Base-by-base conservation (phyloP, 2,888 invertebrate genomes). In the Eristalis arbustorum region DNA sequence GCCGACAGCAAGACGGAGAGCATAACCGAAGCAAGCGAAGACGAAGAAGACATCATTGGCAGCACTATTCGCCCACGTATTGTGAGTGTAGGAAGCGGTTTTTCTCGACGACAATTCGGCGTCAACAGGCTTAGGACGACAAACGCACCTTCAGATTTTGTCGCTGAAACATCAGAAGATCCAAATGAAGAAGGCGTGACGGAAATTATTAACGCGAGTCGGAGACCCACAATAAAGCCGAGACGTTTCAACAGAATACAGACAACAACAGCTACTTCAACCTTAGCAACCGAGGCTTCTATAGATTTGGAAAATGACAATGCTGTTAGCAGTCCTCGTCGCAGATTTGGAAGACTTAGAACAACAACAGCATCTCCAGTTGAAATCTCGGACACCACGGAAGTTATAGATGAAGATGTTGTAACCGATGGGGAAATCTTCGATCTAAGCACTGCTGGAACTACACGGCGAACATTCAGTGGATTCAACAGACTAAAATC, bases 1-100 rank as follows among this genome's bases (percentile, higher is more conserved):
- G 49, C 49, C 6, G 49, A 18, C 18, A 49, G 49, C 18, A 49
- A 77, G 49, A 2, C 77, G 14, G 88, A 88, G 22, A 77, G 88
- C 8, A 13, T 37, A 37, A 37, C 37, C n/a, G 89, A 89, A 68
- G 89, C 89, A 49, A 88, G 90, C 1, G 88, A 90, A 59, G 63
- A 37, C 22, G 40, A 72, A 49, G 88, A 90, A 56, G 61, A 66
- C 49, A 3, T 1, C 1, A 18, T 49, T 18, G 8, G 18, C 18
- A 5, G 5, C 5, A 49, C 49, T 49, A 18, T 49, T 3, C 49
- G 6, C 8, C 49, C 49, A 49, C 18, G 18, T 18, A 49, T 18
- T 6, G 18, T 8, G 8, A 18, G 18, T 8, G 18, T 8, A 6
- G 49, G 18, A 49, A 18, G 6, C 6, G 49, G 18, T 18, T 18